Percentiles rank a stretch among this genome's conserved stretches.
These are phyloP conservation scores for Corydoras maculifer DNA, from an alignment of 2,113 vertebrate genomes.

Conservation along the genomic window DNA sequence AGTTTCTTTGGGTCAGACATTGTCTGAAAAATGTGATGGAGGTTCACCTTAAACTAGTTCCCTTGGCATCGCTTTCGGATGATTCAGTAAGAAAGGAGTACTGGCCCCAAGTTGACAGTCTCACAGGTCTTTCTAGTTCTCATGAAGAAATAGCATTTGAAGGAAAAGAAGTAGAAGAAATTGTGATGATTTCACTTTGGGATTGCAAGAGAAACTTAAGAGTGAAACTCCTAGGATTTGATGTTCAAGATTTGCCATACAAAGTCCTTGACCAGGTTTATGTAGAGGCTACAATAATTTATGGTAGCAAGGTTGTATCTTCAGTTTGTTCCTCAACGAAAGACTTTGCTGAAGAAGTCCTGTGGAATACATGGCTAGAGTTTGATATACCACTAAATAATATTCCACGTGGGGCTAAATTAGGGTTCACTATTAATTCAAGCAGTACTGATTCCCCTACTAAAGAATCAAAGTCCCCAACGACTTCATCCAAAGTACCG, in stretches of 20 bases:
- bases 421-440: constrained; percentile 60
- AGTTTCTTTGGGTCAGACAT: constrained; percentile 65
- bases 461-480: constrained; percentile 38
- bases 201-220: constrained; percentile 66
- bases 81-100: constrained; percentile 53
- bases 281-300: constrained; percentile 62
- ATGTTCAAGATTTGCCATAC: constrained; percentile 57
- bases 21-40: constrained; percentile 59
- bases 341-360: constrained; percentile 61
- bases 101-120: constrained; percentile 63
- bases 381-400: constrained; percentile 64
- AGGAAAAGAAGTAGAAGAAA: constrained; percentile 62
- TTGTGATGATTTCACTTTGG: constrained; percentile 69
- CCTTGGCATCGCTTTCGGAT: constrained; percentile 42
- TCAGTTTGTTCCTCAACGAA: constrained; percentile 56
- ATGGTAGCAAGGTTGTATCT: constrained; percentile 60
- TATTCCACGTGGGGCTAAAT: constrained; percentile 64
- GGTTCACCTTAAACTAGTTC: constrained; percentile 59
- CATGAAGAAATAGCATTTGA: constrained; percentile 63
- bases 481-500: constrained; percentile 25
- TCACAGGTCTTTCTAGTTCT: constrained; percentile 60
- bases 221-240: constrained; percentile 69
- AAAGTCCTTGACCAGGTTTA: constrained; percentile 54
- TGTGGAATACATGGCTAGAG: constrained; percentile 71
- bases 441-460: constrained; percentile 35